A percentile compares a stretch with the other conserved stretches of the same genome.
Conservation (phyloP, 2,113 vertebrate genomes). For the Microcebus jonahi region DNA sequence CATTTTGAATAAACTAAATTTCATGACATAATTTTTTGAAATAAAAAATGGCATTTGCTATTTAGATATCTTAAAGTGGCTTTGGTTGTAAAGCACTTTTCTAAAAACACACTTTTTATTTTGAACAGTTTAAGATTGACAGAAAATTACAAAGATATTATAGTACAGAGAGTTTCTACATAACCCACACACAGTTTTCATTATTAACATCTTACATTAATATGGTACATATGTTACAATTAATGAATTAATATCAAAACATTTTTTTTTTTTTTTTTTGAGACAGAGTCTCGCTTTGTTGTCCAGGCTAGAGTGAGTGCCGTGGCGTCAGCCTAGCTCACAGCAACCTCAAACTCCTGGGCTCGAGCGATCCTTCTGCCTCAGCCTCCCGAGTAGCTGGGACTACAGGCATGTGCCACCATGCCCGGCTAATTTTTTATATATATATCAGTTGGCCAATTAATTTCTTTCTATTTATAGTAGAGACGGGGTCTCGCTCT, state of each 20-base stretch:
- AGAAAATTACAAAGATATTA: not conserved
- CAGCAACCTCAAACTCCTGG: too few relatives aligned
- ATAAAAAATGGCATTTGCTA: not conserved
- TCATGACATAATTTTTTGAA: not conserved
- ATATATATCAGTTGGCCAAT: too few relatives aligned
- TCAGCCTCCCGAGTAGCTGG: too few relatives aligned
- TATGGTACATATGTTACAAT: not conserved
- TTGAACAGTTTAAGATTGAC: not conserved
- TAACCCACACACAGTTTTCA: not conserved
- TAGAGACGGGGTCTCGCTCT: too few relatives aligned
- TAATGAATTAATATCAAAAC: not conserved
- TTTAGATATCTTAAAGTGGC: not conserved
- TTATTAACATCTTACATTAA: not conserved
- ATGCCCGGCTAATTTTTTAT: too few relatives aligned
- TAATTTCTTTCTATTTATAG: too few relatives aligned
- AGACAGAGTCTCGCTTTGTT: too few relatives aligned
- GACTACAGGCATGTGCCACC: too few relatives aligned
- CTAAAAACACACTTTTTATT: not conserved
- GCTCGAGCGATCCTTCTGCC: too few relatives aligned
- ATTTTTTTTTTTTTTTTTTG: too few relatives aligned
- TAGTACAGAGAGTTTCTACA: not conserved
- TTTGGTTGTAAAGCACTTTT: not conserved
- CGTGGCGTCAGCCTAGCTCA: too few relatives aligned
- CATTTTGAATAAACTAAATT: not conserved
- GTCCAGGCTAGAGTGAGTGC: too few relatives aligned